These are phyloP conservation scores for Caenorhabditis brenneri DNA, from an alignment of 1,140 invertebrate genomes.

Conservation along the genomic window DNA sequence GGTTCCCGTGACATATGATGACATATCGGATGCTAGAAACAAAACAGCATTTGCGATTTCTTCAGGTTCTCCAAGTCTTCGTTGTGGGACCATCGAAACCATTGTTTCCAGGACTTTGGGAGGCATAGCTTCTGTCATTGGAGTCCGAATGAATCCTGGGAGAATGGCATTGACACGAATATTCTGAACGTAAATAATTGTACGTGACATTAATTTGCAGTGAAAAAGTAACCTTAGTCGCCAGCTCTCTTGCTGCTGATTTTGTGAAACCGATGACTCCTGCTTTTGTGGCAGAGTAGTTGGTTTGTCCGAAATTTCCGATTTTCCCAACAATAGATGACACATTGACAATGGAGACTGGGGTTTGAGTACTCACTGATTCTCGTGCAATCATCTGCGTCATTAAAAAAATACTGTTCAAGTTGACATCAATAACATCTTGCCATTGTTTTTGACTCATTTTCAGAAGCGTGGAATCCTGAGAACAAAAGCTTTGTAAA, in stretches of 20 bases:
- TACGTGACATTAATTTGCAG: slow-evolving; percentile 51
- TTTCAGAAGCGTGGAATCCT: slow-evolving; percentile 82
- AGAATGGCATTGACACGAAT: slow-evolving; percentile 82
- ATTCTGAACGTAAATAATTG: neutral
- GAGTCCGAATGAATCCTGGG: slow-evolving; percentile 85
- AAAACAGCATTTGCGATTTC: slow-evolving; percentile 85
- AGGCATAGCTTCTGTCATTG: slow-evolving; percentile 81
- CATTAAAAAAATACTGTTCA: slow-evolving; percentile 80
- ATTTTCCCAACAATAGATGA: slow-evolving; percentile 82
- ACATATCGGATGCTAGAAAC: slow-evolving; percentile 83
- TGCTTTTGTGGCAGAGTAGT: slow-evolving; percentile 87
- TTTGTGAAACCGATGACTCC: slow-evolving; percentile 85
- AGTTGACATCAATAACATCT: slow-evolving; percentile 83
- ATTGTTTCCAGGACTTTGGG: slow-evolving; percentile 75
- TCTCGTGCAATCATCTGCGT: slow-evolving; percentile 79
- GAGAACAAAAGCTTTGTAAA: neutral
- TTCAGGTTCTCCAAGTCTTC: slow-evolving; percentile 77
- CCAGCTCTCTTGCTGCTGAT: slow-evolving; percentile 75
- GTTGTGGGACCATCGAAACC: slow-evolving; percentile 18
- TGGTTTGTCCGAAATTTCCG: slow-evolving; percentile 86
- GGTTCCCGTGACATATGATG: slow-evolving; percentile 84
- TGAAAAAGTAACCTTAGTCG: slow-evolving; percentile 75
- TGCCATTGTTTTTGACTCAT: slow-evolving; percentile 81
- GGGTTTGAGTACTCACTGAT: slow-evolving; percentile 77
- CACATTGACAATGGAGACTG: slow-evolving; percentile 85